These are phyloP conservation scores for Hylaea fasciaria DNA, from an alignment of 2,888 invertebrate genomes.

Conservation along the genomic window DNA sequence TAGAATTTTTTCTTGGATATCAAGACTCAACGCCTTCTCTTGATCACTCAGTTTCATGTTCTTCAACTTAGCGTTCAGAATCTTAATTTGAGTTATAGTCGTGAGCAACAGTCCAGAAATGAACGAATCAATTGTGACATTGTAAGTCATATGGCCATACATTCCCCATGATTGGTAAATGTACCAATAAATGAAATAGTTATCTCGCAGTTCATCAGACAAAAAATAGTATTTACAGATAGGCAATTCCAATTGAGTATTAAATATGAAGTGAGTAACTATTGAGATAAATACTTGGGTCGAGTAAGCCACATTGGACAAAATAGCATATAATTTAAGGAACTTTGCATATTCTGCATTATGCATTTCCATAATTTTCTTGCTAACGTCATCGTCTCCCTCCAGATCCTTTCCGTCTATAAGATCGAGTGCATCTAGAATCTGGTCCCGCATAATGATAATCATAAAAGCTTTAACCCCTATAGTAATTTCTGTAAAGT, in stretches of 20 bases:
- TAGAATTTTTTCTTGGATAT: conserved; percentile 44
- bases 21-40: conserved; percentile 35
- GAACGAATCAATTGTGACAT: conserved; percentile 64
- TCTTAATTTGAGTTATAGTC: conserved; percentile 60
- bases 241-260: conserved; percentile 58
- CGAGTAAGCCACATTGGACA: conserved; percentile 55
- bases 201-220: conserved; percentile 52
- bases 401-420: conserved; percentile 63
- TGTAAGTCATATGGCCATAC: conserved; percentile 70
- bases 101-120: conserved; percentile 62
- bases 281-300: conserved; percentile 56
- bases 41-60: conserved; percentile 49
- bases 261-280: conserved; percentile 51
- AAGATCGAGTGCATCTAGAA: conserved; percentile 57
- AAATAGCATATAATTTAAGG: conserved; percentile 50
- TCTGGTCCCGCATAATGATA: conserved; percentile 56
- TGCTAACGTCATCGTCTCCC: conserved; percentile 52
- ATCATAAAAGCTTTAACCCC: conserved; percentile 64
- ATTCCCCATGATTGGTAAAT: conserved; percentile 67
- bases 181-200: conserved; percentile 59
- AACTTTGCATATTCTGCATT: conserved; percentile 50
- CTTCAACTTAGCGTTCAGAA: conserved; percentile 58
- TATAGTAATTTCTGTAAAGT: conserved; percentile 62
- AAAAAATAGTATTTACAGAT: conserved; percentile 73
- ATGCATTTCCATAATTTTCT: conserved; percentile 50